Conservation (phyloP, 2,888 invertebrate genomes). For the Caenorhabditis auriculariae region DNA sequence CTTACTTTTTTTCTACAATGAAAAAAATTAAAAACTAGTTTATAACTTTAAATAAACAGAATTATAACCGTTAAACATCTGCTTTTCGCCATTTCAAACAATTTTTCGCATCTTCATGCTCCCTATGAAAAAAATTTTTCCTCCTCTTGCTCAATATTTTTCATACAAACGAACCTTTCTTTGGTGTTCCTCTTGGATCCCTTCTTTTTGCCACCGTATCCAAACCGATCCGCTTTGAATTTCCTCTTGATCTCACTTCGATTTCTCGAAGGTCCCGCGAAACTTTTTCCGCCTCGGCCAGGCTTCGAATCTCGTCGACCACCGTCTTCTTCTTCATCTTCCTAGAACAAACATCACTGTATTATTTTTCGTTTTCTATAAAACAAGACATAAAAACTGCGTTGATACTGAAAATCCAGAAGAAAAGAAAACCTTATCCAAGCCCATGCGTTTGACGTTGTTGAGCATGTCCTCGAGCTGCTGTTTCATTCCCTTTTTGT, state of each 20-base stretch:
- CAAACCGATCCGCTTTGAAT: conserved; percentile 77
- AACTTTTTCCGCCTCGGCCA: background rate
- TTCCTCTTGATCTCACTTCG: conserved; percentile 28
- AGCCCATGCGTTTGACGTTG: conserved; percentile 48
- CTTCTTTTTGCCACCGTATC: conserved; percentile 92
- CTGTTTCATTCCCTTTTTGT: conserved; percentile 67
- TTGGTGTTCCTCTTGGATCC: conserved; percentile 84
- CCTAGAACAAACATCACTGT: no score
- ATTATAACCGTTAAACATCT: no score
- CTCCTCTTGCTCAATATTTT: no score
- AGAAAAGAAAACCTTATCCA: conserved; percentile 24
- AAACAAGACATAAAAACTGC: conserved; percentile 8
- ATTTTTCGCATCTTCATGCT: no score
- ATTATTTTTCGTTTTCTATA: no score
- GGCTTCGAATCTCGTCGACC: background rate
- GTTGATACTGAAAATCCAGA: no score
- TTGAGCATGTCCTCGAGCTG: conserved; percentile 62
- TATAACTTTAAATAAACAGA: no score
- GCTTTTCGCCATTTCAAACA: no score
- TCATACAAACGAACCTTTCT: conserved; percentile 68
- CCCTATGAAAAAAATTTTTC: no score
- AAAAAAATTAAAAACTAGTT: no score
- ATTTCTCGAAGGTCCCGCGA: conserved; percentile 20
- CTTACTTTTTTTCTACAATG: no score
- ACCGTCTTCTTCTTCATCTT: conserved; percentile 12